A percentile compares a stretch with the other conserved stretches of the same genome.
Conservation (phyloP, 37 sponge, comb jelly and placozoan species). For the Chondrosia reniformis region DNA sequence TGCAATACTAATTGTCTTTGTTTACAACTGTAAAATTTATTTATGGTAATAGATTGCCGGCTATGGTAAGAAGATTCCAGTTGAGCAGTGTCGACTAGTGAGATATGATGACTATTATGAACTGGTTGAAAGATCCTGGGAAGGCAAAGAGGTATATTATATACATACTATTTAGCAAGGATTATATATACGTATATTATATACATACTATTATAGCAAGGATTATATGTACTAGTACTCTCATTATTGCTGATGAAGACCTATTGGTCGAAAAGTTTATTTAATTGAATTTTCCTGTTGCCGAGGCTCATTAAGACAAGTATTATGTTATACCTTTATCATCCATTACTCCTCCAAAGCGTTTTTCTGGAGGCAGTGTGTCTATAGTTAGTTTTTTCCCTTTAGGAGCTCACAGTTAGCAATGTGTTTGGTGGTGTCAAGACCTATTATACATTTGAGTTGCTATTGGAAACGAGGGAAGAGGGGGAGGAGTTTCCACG, state of each 20-base stretch:
- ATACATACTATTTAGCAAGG: too few species aligned
- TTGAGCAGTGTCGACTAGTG: slow-evolving; percentile 79
- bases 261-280: too few species aligned
- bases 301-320: not conserved
- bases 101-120: slow-evolving; percentile 89
- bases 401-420: slow-evolving; percentile 53
- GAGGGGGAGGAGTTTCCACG: slow-evolving; percentile 56
- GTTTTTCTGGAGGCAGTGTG: too few species aligned
- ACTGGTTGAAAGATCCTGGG: slow-evolving; percentile 82
- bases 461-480: slow-evolving; percentile 66
- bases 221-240: not conserved
- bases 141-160: slow-evolving; percentile 66
- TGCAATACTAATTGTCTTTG: not conserved
- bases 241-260: not conserved
- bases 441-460: slow-evolving; percentile 72
- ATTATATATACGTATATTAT: too few species aligned
- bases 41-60: not conserved
- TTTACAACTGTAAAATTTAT: not conserved
- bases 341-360: not conserved
- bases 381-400: too few species aligned
- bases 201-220: too few species aligned
- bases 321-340: not conserved
- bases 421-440: slow-evolving; percentile 70
- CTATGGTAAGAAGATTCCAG: slow-evolving; percentile 28
- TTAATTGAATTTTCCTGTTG: too few species aligned